phyloP scores from a whole-genome alignment of 2,797 vertebrate genomes.

The Eleutherodactylus coqui region DNA sequence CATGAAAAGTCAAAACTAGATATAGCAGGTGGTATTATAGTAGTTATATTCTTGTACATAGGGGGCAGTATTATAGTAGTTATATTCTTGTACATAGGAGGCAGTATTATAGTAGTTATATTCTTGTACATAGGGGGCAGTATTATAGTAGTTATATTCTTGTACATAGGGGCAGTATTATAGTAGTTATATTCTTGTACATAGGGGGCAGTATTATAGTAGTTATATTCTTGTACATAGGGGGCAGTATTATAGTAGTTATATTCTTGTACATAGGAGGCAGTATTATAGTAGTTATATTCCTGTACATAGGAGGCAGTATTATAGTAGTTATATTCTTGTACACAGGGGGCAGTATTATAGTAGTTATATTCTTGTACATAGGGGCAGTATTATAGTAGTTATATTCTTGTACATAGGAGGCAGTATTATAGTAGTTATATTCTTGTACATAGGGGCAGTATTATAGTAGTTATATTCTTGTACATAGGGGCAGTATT shows the following conservation, averaged over 20 bases:
- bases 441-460: not conserved
- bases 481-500: not conserved
- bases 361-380: not conserved
- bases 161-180: not conserved
- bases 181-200: not conserved
- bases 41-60: not conserved
- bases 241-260: not conserved
- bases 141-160: not conserved
- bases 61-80: not conserved
- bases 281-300: not conserved
- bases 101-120: not conserved
- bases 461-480: not conserved
- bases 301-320: not conserved
- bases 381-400: not conserved
- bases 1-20: too few species aligned
- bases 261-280: not conserved
- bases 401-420: not conserved
- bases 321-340: not conserved
- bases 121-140: not conserved
- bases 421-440: not conserved
- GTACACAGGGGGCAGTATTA: not conserved
- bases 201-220: not conserved
- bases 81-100: not conserved
- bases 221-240: conserved; percentile 4
- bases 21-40: not conserved